A percentile compares a stretch with the other conserved stretches of the same genome.
phyloP scores from a whole-genome alignment of 2,888 invertebrate species.

The Exocentrus adspersus region DNA sequence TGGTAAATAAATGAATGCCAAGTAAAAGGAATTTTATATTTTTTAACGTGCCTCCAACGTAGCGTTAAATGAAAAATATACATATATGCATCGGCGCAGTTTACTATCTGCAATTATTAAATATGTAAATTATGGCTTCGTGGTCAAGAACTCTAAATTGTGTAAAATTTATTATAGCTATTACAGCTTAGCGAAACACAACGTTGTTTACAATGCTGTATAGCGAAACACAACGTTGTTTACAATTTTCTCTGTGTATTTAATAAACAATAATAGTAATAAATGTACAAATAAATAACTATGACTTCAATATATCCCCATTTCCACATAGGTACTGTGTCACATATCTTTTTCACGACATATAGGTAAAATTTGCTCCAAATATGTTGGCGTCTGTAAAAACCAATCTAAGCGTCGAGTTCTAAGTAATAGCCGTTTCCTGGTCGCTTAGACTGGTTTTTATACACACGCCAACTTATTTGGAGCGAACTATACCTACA shows the following conservation, averaged over 20 bases:
- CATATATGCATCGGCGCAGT: constrained; percentile 28
- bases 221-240: constrained; percentile 4
- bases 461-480: no score
- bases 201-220: constrained; percentile 3
- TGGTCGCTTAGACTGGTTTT: no score
- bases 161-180: constrained; percentile 24
- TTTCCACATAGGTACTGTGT: no score
- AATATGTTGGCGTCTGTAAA: no score
- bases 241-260: neutral
- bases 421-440: no score
- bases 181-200: constrained; percentile 9
- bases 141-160: constrained; percentile 27
- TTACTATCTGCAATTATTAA: constrained; percentile 31
- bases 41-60: constrained; percentile 24
- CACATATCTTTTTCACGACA: no score
- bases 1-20: constrained; percentile 21
- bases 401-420: no score
- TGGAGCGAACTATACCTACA: no score
- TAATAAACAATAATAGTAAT: no score
- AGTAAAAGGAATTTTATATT: constrained; percentile 24
- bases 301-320: no score
- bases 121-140: constrained; percentile 28
- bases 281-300: no score
- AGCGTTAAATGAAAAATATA: constrained; percentile 29
- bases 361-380: no score